These are phyloP conservation scores for Uloborus diversus DNA, from an alignment of 1,140 invertebrate species.

Conservation along the genomic window DNA sequence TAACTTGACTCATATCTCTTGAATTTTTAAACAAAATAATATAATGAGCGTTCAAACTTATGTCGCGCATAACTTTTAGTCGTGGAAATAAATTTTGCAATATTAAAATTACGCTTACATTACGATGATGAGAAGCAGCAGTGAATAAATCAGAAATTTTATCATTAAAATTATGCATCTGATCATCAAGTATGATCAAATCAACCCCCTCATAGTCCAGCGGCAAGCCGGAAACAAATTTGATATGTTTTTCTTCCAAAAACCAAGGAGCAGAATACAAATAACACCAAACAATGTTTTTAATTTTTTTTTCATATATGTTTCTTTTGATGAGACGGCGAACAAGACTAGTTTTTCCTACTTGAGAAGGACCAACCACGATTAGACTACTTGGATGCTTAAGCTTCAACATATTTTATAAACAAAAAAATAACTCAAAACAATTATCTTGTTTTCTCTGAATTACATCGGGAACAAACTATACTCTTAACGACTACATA, in stretches of 20 bases:
- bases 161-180: constrained; percentile 5
- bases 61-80: constrained; percentile 17
- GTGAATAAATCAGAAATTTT: constrained; percentile 15
- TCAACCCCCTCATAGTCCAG: constrained; percentile 4
- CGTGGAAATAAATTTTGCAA: constrained; percentile 40
- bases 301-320: neutral
- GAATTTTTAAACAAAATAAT: constrained; percentile 43
- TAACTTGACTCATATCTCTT: constrained; percentile 24
- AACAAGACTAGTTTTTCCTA: constrained; percentile 2
- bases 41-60: constrained; percentile 36
- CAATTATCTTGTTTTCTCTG: no score
- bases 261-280: constrained; percentile 14
- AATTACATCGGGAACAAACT: no score
- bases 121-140: constrained; percentile 12
- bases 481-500: no score
- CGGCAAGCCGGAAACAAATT: constrained; percentile 15
- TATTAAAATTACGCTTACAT: constrained; percentile 19
- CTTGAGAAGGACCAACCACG: neutral
- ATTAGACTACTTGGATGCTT: no score
- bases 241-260: constrained; percentile 20
- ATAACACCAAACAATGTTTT: constrained; percentile 29
- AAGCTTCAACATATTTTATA: no score
- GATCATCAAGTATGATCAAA: constrained; percentile 34
- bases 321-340: constrained; percentile 14
- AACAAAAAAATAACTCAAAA: no score